Percentiles rank a stretch among this genome's conserved stretches.
phyloP scores from a whole-genome alignment of 2,113 vertebrate species.

The Otolemur garnettii region DNA sequence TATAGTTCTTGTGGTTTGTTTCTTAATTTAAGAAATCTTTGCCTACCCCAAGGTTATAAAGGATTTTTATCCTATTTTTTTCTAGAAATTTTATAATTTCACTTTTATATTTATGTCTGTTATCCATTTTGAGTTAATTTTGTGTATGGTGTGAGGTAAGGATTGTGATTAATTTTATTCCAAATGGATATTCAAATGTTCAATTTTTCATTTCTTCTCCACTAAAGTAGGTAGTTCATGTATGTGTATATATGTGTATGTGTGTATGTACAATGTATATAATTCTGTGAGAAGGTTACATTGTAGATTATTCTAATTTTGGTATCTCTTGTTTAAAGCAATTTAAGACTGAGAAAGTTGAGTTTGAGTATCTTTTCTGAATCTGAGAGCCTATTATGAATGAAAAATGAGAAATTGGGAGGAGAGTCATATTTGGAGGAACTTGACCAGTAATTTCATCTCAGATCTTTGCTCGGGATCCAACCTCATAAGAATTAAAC shows the following conservation, averaged over 20 bases:
- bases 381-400: neutral
- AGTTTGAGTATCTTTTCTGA: neutral
- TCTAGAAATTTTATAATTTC: conserved; percentile 2
- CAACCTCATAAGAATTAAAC: neutral
- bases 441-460: neutral
- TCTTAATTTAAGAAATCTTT: conserved; percentile 31
- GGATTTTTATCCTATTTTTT: conserved; percentile 9
- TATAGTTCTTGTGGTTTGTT: neutral
- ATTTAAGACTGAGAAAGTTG: neutral
- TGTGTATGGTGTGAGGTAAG: neutral
- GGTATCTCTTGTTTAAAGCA: conserved; percentile 33
- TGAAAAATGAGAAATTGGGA: neutral
- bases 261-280: neutral
- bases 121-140: conserved; percentile 36
- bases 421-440: neutral
- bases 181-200: conserved; percentile 22
- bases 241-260: neutral
- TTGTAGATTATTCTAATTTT: neutral
- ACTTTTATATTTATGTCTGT: neutral
- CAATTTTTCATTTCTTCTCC: neutral
- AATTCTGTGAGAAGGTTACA: neutral
- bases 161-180: conserved; percentile 31
- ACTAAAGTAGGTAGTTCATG: neutral
- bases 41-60: neutral
- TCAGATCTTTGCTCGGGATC: neutral